Base-by-base conservation (phyloP, 1,140 invertebrate genomes). In the Drosophila pandora region DNA sequence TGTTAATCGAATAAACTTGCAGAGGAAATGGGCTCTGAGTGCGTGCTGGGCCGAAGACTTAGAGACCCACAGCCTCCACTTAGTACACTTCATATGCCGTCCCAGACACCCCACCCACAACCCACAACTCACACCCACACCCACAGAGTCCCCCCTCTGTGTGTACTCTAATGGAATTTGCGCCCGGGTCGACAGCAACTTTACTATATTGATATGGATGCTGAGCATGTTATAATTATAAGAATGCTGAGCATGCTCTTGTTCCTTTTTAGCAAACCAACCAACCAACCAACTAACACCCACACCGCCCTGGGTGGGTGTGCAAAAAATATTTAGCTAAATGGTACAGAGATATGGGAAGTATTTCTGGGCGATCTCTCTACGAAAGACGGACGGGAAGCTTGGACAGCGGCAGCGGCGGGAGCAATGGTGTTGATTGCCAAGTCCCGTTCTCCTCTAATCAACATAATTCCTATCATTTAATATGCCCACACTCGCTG, bases 191-290 rank as follows among this genome's bases (percentile, higher is more conserved):
- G 62, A 49, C 69, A 50, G 45, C 65, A 69, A 69, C 65, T 68
- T 67, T 67, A 54, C 60, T 83, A 62, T 84, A 84, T 84, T 84
- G 80, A 79, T 85, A 84, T 84, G 80, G 80, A 65, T 87, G 77
- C 79, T 74, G 73, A 87, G 82, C 81, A 87, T 70, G 81, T 75
- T 87, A 85, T 85, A 85, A 85, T 85, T 85, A 85, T 85, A 85
- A 85, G 82, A 85, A 81, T 78, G 81, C 64, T 80, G 82, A 85
- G 77, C 67, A 70, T 85, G 76, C 76, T 65, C 73, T 76, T 75
- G 50, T 59, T 54, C 37, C 49, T 34, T 12, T 39, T 39, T 39
- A n/a, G 37, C 37, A 39, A 39, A 39, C 12, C 3, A 17, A 17
- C 17, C 17, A 17, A 17, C 17, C 17, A 17, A 37, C 34, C n/a